Base-by-base conservation (phyloP, 2,888 invertebrate genomes). In the Carpatolechia fugitivella region DNA sequence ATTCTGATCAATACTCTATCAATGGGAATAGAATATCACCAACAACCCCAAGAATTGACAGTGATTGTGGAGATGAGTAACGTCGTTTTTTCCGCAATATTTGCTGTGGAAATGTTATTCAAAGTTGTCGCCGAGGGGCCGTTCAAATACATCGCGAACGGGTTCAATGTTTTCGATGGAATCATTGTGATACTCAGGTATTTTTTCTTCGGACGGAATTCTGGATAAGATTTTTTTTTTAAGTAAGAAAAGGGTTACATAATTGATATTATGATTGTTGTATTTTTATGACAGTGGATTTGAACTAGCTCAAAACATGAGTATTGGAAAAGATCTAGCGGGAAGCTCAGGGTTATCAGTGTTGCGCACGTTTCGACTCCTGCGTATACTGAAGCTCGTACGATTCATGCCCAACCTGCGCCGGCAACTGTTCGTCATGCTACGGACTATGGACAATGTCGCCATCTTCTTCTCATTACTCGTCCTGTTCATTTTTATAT, bases 391-490 rank as follows among this genome's bases (percentile, higher is more conserved):
- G 60, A 99, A 99, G 89, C 92, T 99, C 64, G 99, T 99, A 53
- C 93, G 98, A 55, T 99, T 99, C 83, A 96, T 99, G 97, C 99
- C 99, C 54, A 99, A 99, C 77, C 92, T 99, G 61, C 93, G 99
- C 54, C 93, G 99, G 52, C 99, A 99, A 86, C 92, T 99, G 54
- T 97, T 99, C 81, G 99, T 99, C 63, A 99, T 99, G 99, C 91
- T 99, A 58, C 93, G 98, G 66, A 99, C 99, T 41, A 99, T 99
- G 98, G 99, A 99, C 91, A 99, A 99, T 87, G 99, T 99, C 57
- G 99, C 99, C 56, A 97, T 99, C 66, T 99, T 99, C 93, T 99
- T 99, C 91, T 99, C 99, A 54, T 94, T 99, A 59, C 95, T 99
- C 72, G 96, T 99, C 66, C 94, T 99, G 59, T 99, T 99, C 91